Base-by-base conservation (phyloP, 2,797 vertebrate species). In the Tenualosa thibaudeaui region DNA sequence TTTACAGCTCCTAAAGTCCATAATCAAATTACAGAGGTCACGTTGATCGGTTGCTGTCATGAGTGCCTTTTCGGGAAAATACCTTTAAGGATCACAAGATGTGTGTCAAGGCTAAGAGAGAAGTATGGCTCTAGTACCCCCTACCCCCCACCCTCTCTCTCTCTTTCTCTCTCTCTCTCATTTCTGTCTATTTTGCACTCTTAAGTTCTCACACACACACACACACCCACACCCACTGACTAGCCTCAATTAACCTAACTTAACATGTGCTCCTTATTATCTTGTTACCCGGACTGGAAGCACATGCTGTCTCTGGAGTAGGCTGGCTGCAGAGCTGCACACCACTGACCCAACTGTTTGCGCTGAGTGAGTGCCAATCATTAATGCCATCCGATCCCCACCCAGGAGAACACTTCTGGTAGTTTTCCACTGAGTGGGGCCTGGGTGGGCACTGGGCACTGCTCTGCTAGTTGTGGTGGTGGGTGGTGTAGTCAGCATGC, bases 191-290 rank as follows among this genome's bases (percentile, higher is more conserved):
- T 51, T 12, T 51, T 8, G 4, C 50, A 6, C 50, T 51, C 50
- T 51, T 8, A 10, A 5, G 2, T 7, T 9, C 12, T 26, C 60
- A 65, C 60, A 62, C 62, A 68, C 65, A 3, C 31, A 56, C 19
- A 5, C 65, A 62, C 62, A 68, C 65, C 7, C 31, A 56, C 19
- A 5, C 65, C 37, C 15, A 75, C 1, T 6, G 24, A 86, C 71
- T 40, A 82, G 58, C 26, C 71, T 24, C 53, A 71, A 81, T 75
- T 82, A 49, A 84, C 37, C 51, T 82, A 81, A 37, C 65, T 12
- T 31, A 12, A 65, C 81, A 83, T 82, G 81, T 84, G 87, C 58
- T 85, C 60, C 78, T 86, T 26, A 15, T 85, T 86, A 87, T 89
- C 78, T 82, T 17, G 81, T 87, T 87, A 84, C 40, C 2, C 78